Conservation (phyloP, 2,888 invertebrate genomes). For the Tachina fera region DNA sequence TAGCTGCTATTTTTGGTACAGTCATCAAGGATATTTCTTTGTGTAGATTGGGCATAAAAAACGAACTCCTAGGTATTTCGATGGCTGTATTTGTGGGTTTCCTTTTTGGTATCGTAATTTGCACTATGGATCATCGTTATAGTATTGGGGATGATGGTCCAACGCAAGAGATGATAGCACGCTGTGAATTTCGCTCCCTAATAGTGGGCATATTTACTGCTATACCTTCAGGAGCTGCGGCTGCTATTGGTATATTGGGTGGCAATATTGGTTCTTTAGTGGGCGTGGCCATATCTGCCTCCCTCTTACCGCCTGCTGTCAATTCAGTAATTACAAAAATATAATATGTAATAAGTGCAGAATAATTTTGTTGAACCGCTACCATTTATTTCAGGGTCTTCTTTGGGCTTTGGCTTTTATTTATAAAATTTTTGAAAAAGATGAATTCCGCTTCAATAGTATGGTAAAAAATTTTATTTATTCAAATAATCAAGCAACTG, state of each 20-base stretch:
- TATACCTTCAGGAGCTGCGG: conserved; percentile 90
- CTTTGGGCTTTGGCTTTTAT: conserved; percentile 87
- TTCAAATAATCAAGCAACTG: conserved; percentile 85
- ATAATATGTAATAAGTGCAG: background rate
- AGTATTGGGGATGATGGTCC: conserved; percentile 86
- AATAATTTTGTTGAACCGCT: background rate
- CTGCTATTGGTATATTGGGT: conserved; percentile 90
- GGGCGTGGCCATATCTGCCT: conserved; percentile 92
- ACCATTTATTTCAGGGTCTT: conserved; percentile 83
- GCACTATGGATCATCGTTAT: conserved; percentile 85
- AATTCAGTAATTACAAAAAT: conserved; percentile 85
- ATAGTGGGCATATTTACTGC: conserved; percentile 90
- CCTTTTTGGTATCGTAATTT: conserved; percentile 86
- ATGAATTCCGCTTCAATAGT: conserved; percentile 82
- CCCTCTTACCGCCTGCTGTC: conserved; percentile 90
- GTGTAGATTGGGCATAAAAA: conserved; percentile 86
- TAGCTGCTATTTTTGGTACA: conserved; percentile 84
- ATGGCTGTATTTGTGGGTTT: conserved; percentile 88
- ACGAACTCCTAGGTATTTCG: conserved; percentile 87
- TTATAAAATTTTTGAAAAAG: conserved; percentile 84
- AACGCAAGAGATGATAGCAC: conserved; percentile 86
- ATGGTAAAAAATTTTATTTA: conserved; percentile 84
- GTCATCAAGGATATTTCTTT: conserved; percentile 87
- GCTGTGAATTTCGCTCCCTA: conserved; percentile 87
- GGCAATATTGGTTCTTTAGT: conserved; percentile 91